Percentiles rank a stretch among this genome's conserved stretches.
These are phyloP conservation scores for Parasteatoda tepidariorum DNA, from an alignment of 1,140 invertebrate genomes.

Conservation along the genomic window DNA sequence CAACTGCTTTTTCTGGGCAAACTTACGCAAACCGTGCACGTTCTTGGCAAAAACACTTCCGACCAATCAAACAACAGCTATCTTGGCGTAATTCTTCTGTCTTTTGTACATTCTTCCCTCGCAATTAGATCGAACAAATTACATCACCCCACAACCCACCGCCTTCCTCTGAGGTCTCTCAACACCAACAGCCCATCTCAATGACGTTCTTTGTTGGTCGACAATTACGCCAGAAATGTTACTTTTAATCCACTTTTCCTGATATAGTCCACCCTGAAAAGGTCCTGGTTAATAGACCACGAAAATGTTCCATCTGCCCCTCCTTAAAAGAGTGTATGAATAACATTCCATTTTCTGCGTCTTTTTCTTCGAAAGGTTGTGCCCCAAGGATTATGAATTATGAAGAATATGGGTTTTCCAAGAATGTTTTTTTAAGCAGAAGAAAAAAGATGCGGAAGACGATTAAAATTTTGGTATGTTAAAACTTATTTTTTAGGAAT, in stretches of 20 bases:
- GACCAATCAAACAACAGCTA: slow-evolving; percentile 17
- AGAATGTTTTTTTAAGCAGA: too few relatives aligned
- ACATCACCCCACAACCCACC: neutral
- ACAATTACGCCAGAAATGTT: slow-evolving; percentile 9
- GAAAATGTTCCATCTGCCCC: neutral
- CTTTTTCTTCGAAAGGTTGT: neutral
- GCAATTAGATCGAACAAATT: slow-evolving; percentile 7
- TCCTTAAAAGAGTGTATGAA: too few relatives aligned
- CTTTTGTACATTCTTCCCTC: neutral
- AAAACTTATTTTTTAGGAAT: too few relatives aligned
- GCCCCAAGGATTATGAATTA: neutral
- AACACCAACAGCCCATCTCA: neutral
- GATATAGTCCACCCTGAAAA: neutral
- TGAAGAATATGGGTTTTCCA: too few relatives aligned
- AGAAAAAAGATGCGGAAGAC: too few relatives aligned
- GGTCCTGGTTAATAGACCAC: neutral
- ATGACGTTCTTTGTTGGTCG: neutral
- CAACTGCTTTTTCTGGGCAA: neutral
- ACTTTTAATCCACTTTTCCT: neutral
- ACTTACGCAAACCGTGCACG: neutral
- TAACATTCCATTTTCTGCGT: neutral
- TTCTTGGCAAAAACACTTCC: neutral
- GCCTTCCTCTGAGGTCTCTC: neutral
- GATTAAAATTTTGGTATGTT: too few relatives aligned
- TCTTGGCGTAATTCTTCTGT: neutral